Conservation (phyloP, 2,113 vertebrate genomes). For the Ondatra zibethicus region DNA sequence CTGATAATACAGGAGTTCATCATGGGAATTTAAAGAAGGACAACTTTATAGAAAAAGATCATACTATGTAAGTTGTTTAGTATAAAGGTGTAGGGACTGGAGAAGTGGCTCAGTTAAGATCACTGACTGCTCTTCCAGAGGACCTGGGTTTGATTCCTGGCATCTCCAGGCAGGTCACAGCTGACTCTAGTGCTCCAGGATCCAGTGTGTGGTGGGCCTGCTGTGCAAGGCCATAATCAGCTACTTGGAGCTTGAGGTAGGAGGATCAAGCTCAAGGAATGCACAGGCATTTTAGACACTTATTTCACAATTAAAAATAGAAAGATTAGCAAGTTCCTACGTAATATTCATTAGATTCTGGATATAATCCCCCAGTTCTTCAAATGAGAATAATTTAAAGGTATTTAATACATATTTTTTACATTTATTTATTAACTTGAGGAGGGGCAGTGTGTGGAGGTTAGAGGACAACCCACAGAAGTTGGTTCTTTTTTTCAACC, state of each 20-base stretch:
- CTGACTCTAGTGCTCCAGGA: too few species aligned
- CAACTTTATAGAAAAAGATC: background rate
- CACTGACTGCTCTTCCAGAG: background rate
- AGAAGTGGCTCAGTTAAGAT: background rate
- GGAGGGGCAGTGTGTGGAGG: background rate
- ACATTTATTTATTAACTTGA: background rate
- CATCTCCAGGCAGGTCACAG: background rate
- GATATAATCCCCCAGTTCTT: background rate
- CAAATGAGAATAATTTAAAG: background rate
- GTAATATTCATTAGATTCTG: background rate
- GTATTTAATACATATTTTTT: background rate
- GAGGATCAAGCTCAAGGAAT: background rate
- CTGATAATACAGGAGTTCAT: background rate
- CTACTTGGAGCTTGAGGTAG: background rate
- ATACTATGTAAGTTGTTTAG: background rate
- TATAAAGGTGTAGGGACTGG: background rate
- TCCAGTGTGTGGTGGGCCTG: background rate
- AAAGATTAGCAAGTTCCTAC: background rate
- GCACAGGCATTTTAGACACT: background rate
- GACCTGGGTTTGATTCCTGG: background rate
- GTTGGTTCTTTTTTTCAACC: background rate
- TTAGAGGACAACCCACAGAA: background rate
- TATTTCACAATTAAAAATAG: background rate
- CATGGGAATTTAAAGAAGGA: background rate
- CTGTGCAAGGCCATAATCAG: background rate